Percentiles rank a stretch among this genome's conserved stretches.
phyloP scores from a whole-genome alignment of 2,888 invertebrate genomes.

The Halocaridina rubra region DNA sequence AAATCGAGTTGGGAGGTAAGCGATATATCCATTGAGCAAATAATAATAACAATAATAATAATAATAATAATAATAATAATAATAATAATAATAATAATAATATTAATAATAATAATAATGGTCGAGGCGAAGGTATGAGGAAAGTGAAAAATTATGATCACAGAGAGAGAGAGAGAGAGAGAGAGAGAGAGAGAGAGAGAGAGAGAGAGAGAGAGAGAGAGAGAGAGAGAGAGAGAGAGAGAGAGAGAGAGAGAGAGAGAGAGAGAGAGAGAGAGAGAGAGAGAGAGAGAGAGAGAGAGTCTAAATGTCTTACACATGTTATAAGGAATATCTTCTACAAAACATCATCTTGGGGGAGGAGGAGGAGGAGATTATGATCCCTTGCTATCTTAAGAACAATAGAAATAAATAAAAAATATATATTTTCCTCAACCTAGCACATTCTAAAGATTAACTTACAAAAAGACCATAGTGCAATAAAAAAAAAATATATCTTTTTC shows the following conservation, averaged over 20 bases:
- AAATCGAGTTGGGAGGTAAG: too few species aligned
- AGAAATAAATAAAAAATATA: too few species aligned
- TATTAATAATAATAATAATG: neutral
- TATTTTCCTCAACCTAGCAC: too few species aligned
- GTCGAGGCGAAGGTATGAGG: neutral
- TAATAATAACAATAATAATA: neutral
- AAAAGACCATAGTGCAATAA: too few species aligned
- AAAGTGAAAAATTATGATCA: neutral
- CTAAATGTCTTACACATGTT: neutral
- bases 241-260: neutral
- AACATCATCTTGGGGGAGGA: neutral
- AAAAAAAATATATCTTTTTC: too few species aligned
- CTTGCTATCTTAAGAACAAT: too few species aligned
- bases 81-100: neutral
- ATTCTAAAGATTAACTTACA: too few species aligned
- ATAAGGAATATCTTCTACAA: neutral
- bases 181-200: neutral
- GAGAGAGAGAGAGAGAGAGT: constrained; percentile 13
- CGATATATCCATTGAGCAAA: too few species aligned
- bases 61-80: neutral
- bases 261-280: constrained; percentile 8
- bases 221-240: neutral
- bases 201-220: neutral
- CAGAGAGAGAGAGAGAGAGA: neutral
- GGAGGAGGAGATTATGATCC: too few species aligned